Evolutionary conservation across 2,113 vertebrate species (phyloP).

Genomic region (Varanus komodoensis): DNA sequence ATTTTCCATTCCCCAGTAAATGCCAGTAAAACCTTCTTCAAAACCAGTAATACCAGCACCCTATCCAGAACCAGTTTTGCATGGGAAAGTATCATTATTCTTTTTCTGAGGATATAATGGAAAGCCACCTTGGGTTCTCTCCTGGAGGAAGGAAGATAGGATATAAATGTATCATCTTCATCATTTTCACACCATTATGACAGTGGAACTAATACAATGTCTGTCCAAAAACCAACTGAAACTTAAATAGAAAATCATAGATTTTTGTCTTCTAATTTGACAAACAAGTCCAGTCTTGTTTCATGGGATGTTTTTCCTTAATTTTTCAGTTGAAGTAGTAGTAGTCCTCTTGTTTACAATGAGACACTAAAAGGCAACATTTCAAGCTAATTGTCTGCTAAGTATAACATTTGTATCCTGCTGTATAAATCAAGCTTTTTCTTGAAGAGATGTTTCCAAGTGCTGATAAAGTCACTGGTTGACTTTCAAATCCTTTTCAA

Average conservation of each 20-base stretch:
- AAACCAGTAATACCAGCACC: slow-evolving; percentile 2
- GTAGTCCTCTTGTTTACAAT: not conserved
- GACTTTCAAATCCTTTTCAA: slow-evolving; percentile 48
- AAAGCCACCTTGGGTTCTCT: too few species aligned
- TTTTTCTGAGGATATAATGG: too few species aligned
- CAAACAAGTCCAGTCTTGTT: not conserved
- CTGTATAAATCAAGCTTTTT: slow-evolving; percentile 34
- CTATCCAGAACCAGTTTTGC: not conserved
- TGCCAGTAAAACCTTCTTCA: slow-evolving; percentile 11
- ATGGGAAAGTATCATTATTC: not conserved
- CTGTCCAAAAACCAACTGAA: slow-evolving; percentile 10
- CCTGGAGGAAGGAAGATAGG: too few species aligned
- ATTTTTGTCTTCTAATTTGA: slow-evolving; percentile 11
- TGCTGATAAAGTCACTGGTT: slow-evolving; percentile 29
- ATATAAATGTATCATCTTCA: not conserved
- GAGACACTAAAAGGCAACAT: slow-evolving; percentile 41
- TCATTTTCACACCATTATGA: not conserved
- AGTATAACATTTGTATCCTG: slow-evolving; percentile 55
- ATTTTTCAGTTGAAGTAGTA: slow-evolving; percentile 27
- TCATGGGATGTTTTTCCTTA: accelerated
- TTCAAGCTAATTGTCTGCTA: slow-evolving; percentile 48
- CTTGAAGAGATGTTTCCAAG: slow-evolving; percentile 36
- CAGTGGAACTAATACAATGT: not conserved
- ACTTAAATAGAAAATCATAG: slow-evolving; percentile 7
- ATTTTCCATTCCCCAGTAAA: not conserved